These are phyloP conservation scores for Artibeus jamaicensis DNA, from an alignment of 2,797 vertebrate species.

Conservation along the genomic window DNA sequence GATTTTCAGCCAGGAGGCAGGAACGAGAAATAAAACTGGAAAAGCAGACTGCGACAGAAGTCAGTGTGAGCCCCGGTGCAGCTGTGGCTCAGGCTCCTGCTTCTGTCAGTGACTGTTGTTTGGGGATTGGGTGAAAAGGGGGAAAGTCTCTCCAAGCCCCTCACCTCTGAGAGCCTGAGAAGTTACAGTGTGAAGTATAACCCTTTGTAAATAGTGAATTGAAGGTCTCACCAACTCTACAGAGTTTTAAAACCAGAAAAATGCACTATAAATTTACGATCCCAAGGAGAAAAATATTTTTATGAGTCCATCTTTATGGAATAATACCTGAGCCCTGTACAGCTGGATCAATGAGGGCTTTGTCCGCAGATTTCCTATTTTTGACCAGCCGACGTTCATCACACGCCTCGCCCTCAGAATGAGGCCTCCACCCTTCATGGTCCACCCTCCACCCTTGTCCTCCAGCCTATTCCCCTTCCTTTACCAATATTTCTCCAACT, in stretches of 20 bases:
- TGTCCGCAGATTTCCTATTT: neutral
- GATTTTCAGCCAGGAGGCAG: neutral
- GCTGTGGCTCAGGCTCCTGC: too few relatives aligned
- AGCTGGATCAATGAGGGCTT: neutral
- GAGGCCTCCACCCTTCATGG: neutral
- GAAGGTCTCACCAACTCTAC: neutral
- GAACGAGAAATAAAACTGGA: neutral
- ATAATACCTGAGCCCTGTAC: neutral
- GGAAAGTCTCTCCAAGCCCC: too few relatives aligned
- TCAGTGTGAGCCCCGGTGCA: neutral
- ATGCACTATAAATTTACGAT: neutral
- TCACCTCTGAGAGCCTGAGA: neutral
- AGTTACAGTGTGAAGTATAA: neutral
- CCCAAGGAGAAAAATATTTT: neutral
- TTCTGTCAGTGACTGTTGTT: neutral
- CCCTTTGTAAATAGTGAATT: neutral
- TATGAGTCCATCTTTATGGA: neutral
- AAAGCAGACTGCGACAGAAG: neutral
- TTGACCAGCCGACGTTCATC: neutral
- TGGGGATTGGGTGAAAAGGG: neutral
- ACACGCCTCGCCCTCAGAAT: neutral
- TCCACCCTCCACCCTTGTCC: neutral
- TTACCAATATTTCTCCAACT: neutral
- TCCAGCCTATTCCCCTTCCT: neutral
- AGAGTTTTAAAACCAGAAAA: conserved; percentile 1